Evolutionary conservation across 1,140 invertebrate species (phyloP).

Genomic region (Tenebrio molitor): DNA sequence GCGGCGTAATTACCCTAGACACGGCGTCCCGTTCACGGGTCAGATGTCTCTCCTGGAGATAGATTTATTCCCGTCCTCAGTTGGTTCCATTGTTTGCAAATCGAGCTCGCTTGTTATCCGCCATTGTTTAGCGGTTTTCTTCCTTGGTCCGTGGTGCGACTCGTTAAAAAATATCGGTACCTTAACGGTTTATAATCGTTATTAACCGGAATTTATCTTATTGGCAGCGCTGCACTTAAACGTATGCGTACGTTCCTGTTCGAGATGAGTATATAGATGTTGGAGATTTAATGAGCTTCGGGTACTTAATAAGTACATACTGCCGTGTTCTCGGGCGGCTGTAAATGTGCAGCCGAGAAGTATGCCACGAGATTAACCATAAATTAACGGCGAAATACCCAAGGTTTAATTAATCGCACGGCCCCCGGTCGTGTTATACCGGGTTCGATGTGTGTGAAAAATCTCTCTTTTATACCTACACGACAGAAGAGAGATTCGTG

Average conservation of each 20-base stretch:
- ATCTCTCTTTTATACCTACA: constrained; percentile 24
- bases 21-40: constrained; percentile 54
- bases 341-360: constrained; percentile 39
- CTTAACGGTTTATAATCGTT: constrained; percentile 48
- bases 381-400: constrained; percentile 37
- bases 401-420: constrained; percentile 36
- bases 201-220: constrained; percentile 45
- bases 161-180: constrained; percentile 51
- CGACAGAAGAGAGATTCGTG: constrained; percentile 15
- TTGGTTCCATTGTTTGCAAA: constrained; percentile 58
- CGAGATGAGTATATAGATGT: constrained; percentile 38
- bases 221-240: constrained; percentile 28
- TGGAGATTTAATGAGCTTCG: constrained; percentile 37
- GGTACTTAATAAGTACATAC: constrained; percentile 39
- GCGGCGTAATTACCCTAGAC: constrained; percentile 50
- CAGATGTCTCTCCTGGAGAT: constrained; percentile 53
- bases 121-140: constrained; percentile 52
- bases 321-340: constrained; percentile 33
- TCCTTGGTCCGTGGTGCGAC: constrained; percentile 50
- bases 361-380: constrained; percentile 36
- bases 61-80: constrained; percentile 53
- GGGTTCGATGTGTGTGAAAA: constrained; percentile 35
- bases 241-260: constrained; percentile 26
- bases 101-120: constrained; percentile 52
- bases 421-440: constrained; percentile 25